Evolutionary conservation across 1,140 invertebrate genomes (phyloP).

Genomic region (Aplysia californica): DNA sequence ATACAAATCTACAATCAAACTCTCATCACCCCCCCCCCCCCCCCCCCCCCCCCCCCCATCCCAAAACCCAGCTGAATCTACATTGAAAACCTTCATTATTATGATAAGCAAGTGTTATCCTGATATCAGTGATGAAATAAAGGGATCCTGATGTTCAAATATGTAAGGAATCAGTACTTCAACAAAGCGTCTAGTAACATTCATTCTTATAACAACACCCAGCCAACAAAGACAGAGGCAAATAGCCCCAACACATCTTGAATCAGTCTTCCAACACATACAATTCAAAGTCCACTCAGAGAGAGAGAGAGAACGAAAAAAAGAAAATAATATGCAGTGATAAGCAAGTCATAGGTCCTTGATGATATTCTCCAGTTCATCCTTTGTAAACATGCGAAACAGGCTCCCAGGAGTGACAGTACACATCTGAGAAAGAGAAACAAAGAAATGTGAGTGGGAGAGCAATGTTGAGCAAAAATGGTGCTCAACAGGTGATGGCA

Average conservation of each 20-base stretch:
- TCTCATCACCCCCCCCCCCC: too few relatives aligned
- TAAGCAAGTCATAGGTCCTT: slow-evolving; percentile 68
- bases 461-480: neutral
- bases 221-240: neutral
- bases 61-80: too few relatives aligned
- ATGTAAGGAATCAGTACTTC: too few relatives aligned
- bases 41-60: too few relatives aligned
- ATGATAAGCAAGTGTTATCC: too few relatives aligned
- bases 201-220: neutral
- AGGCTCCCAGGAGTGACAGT: slow-evolving; percentile 86
- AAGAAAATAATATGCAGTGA: neutral
- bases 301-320: neutral
- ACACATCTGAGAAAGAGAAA: slow-evolving; percentile 71
- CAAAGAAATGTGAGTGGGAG: neutral
- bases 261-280: neutral
- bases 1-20: too few relatives aligned
- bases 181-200: neutral
- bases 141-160: too few relatives aligned
- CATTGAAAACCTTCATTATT: too few relatives aligned
- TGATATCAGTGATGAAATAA: too few relatives aligned
- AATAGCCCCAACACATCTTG: neutral
- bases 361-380: slow-evolving; percentile 92
- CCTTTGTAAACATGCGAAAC: slow-evolving; percentile 92
- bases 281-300: neutral
- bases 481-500: neutral